Evolutionary conservation across 2,888 invertebrate species (phyloP).

Genomic region (Tanypteryx hageni): DNA sequence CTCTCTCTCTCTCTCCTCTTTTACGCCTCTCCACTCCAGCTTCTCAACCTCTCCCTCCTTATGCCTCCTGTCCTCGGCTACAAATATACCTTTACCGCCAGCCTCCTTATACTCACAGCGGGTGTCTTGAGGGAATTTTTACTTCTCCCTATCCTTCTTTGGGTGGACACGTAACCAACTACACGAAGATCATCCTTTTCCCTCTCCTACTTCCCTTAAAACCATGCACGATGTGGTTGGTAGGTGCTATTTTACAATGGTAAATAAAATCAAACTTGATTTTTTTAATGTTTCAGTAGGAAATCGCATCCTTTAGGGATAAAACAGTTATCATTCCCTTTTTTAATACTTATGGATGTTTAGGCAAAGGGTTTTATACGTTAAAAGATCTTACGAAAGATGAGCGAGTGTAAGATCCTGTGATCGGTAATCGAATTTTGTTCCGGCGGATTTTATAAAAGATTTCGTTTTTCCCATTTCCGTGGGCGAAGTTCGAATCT

Average conservation of each 20-base stretch:
- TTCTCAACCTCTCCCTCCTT: not conserved
- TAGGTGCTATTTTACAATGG: not conserved
- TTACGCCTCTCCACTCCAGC: not conserved
- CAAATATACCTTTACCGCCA: slow-evolving; percentile 40
- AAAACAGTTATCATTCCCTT: not conserved
- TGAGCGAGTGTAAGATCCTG: not conserved
- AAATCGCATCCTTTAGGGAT: not conserved
- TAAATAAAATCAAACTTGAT: not conserved
- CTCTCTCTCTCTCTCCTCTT: not conserved
- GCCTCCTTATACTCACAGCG: slow-evolving; percentile 30
- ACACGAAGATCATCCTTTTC: not conserved
- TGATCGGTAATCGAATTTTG: not conserved
- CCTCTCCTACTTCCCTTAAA: not conserved
- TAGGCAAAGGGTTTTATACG: not conserved
- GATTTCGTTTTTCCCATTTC: not conserved
- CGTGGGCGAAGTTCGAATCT: not conserved
- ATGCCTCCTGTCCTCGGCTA: slow-evolving; percentile 53
- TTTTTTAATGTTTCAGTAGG: not conserved
- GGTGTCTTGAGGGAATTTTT: not conserved
- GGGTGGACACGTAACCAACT: slow-evolving; percentile 50
- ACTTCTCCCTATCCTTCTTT: slow-evolving; percentile 27
- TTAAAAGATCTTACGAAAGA: not conserved
- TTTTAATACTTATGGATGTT: not conserved
- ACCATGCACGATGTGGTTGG: not conserved
- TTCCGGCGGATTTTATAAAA: not conserved